phyloP scores from a whole-genome alignment of 1,140 invertebrate species.

The Sarcophaga peregrina region DNA sequence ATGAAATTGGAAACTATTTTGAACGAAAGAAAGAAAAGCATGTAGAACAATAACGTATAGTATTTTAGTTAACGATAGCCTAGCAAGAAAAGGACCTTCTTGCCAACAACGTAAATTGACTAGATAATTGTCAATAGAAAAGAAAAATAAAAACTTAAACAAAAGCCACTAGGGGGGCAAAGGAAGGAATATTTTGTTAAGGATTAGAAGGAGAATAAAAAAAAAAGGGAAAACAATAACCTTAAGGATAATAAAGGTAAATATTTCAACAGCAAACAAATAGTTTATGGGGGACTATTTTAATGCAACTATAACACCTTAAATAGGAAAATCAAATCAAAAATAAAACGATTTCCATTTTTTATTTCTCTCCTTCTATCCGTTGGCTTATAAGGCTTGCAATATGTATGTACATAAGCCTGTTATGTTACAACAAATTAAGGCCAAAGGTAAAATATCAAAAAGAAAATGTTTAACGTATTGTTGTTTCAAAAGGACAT shows the following conservation, averaged over 20 bases:
- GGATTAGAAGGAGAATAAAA: background rate
- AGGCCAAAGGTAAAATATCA: background rate
- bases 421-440: background rate
- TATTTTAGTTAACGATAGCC: too few relatives aligned
- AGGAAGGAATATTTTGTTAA: too few relatives aligned
- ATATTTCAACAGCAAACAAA: conserved; percentile 1
- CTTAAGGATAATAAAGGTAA: background rate
- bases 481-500: background rate
- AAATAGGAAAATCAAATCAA: background rate
- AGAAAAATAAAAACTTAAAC: too few relatives aligned
- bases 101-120: background rate
- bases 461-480: too few relatives aligned
- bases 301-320: conserved; percentile 9
- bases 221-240: background rate
- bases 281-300: background rate
- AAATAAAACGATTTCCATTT: background rate
- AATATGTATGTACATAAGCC: background rate
- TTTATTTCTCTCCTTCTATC: background rate
- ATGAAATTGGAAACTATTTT: conserved; percentile 18
- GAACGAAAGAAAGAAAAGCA: background rate
- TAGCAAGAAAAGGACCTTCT: background rate
- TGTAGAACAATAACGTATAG: background rate
- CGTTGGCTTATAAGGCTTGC: background rate
- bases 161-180: too few relatives aligned
- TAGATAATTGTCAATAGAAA: conserved; percentile 4